Percentiles rank a stretch among this genome's conserved stretches.
These are phyloP conservation scores for Neogale vison DNA, from an alignment of 2,113 vertebrate species.

Conservation along the genomic window DNA sequence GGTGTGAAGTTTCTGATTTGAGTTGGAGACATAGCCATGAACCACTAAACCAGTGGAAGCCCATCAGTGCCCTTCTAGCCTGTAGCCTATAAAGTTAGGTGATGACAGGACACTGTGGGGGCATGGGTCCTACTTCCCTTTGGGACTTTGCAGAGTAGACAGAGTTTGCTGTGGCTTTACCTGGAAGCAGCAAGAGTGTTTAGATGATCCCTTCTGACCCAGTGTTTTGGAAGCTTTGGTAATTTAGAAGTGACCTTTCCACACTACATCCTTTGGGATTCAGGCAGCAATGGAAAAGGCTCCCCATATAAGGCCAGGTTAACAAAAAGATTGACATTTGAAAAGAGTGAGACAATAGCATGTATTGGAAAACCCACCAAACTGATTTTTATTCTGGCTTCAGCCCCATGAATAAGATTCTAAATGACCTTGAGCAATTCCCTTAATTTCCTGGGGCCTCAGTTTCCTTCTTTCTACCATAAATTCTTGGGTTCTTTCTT, in stretches of 20 bases:
- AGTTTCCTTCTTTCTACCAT: constrained; percentile 38
- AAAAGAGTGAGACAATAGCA: background rate
- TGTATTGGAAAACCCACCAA: background rate
- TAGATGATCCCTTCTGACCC: background rate
- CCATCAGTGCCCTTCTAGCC: background rate
- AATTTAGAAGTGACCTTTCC: constrained; percentile 5
- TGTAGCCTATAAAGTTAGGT: background rate
- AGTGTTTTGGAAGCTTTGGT: background rate
- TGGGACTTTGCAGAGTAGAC: background rate
- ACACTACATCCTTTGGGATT: background rate
- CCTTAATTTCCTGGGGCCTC: background rate
- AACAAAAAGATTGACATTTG: constrained; percentile 10
- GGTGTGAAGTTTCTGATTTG: background rate
- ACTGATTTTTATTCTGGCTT: background rate
- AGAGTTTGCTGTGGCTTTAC: background rate
- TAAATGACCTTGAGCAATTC: constrained; percentile 11
- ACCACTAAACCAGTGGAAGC: background rate
- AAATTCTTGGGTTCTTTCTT: constrained; percentile 39
- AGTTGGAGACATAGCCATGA: background rate
- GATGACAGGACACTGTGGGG: background rate
- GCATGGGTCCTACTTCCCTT: background rate
- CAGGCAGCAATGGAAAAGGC: background rate
- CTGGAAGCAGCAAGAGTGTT: background rate
- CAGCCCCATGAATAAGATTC: background rate
- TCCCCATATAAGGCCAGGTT: background rate